These are phyloP conservation scores for Acanthosepion esculentum DNA, from an alignment of 2,888 invertebrate species.

Conservation along the genomic window DNA sequence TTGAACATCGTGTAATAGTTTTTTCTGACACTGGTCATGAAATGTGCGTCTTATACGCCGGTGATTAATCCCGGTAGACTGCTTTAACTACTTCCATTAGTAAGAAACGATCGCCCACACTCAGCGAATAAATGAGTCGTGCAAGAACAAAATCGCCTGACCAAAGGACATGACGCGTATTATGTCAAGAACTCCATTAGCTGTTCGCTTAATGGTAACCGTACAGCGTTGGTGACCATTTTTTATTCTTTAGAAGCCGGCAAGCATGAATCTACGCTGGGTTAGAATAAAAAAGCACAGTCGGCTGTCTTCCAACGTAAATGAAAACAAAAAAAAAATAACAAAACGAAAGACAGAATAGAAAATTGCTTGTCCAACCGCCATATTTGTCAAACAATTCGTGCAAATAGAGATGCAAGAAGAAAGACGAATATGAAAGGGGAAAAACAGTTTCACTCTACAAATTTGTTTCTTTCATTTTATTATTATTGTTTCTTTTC, in stretches of 20 bases:
- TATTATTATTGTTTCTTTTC: background rate
- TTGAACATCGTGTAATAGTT: background rate
- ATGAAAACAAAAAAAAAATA: background rate
- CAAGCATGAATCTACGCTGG: background rate
- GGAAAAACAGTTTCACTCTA: background rate
- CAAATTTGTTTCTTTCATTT: background rate
- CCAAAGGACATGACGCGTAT: conserved; percentile 17
- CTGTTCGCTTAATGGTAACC: conserved; percentile 16
- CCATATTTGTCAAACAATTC: no score
- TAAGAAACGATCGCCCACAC: background rate
- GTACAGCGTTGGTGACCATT: background rate
- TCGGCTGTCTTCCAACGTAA: background rate
- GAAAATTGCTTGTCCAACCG: background rate
- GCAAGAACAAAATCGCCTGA: background rate
- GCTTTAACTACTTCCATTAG: background rate
- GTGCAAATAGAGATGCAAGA: background rate
- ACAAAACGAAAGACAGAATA: no score
- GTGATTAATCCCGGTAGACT: background rate
- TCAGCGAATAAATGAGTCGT: conserved; percentile 16
- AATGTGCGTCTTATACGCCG: background rate
- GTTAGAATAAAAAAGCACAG: no score
- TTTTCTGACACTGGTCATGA: background rate
- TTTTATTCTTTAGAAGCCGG: background rate
- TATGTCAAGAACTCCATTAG: conserved; percentile 33
- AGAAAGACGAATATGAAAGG: background rate